Evolutionary conservation across 2,113 vertebrate species (phyloP).

Genomic region (Ctenomys sociabilis): DNA sequence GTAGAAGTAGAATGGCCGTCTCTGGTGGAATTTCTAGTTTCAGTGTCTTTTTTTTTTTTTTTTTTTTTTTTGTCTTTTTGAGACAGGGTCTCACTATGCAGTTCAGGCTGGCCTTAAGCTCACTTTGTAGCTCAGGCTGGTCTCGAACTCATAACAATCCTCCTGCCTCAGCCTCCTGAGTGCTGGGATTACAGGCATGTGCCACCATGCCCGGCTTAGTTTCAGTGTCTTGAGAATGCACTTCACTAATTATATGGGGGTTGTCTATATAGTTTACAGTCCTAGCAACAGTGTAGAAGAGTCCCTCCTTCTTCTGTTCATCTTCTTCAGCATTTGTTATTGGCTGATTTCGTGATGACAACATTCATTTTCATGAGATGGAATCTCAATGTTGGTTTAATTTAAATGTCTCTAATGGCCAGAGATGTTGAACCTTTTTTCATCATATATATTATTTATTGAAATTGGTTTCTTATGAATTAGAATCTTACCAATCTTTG

Average conservation of each 20-base stretch:
- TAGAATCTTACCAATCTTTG: not conserved
- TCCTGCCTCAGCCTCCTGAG: no score
- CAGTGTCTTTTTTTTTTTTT: no score
- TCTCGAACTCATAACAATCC: no score
- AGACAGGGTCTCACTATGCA: no score
- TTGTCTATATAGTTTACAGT: not conserved
- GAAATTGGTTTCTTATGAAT: slow-evolving; percentile 8
- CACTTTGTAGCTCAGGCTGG: no score
- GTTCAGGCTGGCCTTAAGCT: no score
- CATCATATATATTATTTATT: not conserved
- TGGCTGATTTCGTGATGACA: not conserved
- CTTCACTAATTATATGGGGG: not conserved
- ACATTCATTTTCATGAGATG: not conserved
- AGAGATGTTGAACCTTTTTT: not conserved
- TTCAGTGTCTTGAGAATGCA: not conserved
- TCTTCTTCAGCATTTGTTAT: not conserved
- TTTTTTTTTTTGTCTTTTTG: no score
- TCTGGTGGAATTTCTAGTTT: not conserved
- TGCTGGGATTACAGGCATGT: no score
- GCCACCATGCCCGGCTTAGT: no score
- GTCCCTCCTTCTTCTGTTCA: not conserved
- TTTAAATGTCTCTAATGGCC: not conserved
- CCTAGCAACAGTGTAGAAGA: not conserved
- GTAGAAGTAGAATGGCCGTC: not conserved
- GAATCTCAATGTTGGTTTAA: not conserved